phyloP scores from a whole-genome alignment of 1,140 invertebrate species.

The Nasonia longicornis region DNA sequence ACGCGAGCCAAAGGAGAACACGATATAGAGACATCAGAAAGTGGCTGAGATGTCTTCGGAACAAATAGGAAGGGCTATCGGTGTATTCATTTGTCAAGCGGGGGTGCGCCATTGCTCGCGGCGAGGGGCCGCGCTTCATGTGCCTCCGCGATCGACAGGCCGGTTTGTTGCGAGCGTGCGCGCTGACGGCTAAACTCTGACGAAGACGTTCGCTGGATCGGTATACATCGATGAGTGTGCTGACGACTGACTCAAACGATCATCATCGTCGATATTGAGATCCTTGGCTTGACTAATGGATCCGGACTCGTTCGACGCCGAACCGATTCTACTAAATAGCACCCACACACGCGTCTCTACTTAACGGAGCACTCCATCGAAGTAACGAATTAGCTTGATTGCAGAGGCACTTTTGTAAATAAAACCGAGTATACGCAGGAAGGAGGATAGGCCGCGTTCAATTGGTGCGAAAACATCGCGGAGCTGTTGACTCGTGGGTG shows the following conservation, averaged over 20 bases:
- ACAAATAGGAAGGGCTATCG: constrained; percentile 47
- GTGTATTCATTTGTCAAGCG: constrained; percentile 60
- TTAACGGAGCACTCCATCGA: neutral
- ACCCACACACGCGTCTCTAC: neutral
- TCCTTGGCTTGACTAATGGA: constrained; percentile 5
- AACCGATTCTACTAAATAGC: neutral
- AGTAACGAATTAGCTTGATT: neutral
- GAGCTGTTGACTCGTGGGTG: neutral
- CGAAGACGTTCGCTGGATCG: constrained; percentile 29
- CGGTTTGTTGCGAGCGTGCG: constrained; percentile 12
- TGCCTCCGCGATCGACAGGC: constrained; percentile 29
- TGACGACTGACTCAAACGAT: neutral
- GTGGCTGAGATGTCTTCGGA: constrained; percentile 8
- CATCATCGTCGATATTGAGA: constrained; percentile 10
- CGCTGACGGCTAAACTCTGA: constrained; percentile 5
- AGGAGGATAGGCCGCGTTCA: neutral
- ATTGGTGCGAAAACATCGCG: neutral
- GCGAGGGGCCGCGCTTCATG: constrained; percentile 45
- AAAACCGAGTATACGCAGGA: neutral
- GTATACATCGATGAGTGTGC: constrained; percentile 10
- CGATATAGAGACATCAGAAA: constrained; percentile 35
- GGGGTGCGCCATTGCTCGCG: constrained; percentile 45
- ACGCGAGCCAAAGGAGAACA: neutral
- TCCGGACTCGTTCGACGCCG: neutral
- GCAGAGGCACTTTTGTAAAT: neutral